Conservation (phyloP, 2,888 invertebrate genomes). For the Ceramica pisi region DNA sequence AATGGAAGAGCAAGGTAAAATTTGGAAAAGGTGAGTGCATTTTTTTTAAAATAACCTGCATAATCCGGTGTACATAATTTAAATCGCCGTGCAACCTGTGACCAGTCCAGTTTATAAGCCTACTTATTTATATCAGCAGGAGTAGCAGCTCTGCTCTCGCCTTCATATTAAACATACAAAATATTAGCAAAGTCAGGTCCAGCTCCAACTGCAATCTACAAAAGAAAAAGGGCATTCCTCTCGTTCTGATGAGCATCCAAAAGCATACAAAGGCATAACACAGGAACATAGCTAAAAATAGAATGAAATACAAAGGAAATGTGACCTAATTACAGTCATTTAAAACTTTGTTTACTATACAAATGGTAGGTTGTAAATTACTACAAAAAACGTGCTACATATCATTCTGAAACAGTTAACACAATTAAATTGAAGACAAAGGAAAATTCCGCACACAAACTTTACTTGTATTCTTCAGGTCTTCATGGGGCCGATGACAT, state of each 20-base stretch:
- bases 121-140: background rate
- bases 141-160: background rate
- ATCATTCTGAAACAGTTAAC: constrained; percentile 7
- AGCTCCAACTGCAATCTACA: constrained; percentile 24
- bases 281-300: constrained; percentile 45
- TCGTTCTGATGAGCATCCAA: background rate
- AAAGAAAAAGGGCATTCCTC: constrained; percentile 44
- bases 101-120: background rate
- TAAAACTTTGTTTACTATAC: constrained; percentile 29
- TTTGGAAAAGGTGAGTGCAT: too few species aligned
- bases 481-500: constrained; percentile 26
- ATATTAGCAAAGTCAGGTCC: background rate
- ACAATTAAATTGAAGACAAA: constrained; percentile 2
- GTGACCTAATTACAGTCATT: constrained; percentile 37
- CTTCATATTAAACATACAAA: background rate
- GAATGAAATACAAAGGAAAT: constrained; percentile 44
- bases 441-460: background rate
- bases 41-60: background rate
- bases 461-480: constrained; percentile 20
- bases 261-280: constrained; percentile 22
- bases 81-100: constrained; percentile 23
- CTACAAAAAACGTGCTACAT: constrained; percentile 16
- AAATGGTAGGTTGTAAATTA: background rate
- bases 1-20: background rate
- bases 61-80: background rate